phyloP scores from a whole-genome alignment of 30 jellyfish, hydroid and myxozoan species.

The Cassiopea xamachana region DNA sequence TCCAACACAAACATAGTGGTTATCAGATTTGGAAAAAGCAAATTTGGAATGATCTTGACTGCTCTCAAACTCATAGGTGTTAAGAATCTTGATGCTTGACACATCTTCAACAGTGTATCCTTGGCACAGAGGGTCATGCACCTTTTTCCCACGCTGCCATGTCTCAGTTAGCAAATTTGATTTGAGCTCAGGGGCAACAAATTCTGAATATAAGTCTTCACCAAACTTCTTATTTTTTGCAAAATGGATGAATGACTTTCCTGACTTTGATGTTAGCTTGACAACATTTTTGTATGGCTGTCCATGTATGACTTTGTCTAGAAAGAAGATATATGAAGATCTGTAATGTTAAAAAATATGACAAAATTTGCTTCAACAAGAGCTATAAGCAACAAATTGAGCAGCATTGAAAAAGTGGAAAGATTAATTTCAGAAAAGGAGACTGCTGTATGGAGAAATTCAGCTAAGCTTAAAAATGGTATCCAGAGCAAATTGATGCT shows the following conservation, averaged over 20 bases:
- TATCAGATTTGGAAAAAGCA: constrained; percentile 67
- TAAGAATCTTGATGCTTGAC: constrained; percentile 32
- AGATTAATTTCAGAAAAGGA: no score
- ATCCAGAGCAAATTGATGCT: no score
- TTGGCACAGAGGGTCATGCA: constrained; percentile 79
- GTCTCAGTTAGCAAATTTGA: constrained; percentile 86
- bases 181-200: constrained; percentile 87
- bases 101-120: constrained; percentile 90
- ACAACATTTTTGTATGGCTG: constrained; percentile 64
- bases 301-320: constrained; percentile 60
- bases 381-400: no score
- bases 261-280: constrained; percentile 66
- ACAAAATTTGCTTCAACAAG: no score
- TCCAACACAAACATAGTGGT: constrained; percentile 89
- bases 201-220: constrained; percentile 68
- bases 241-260: constrained; percentile 66
- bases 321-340: background rate
- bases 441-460: no score
- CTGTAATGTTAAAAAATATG: no score
- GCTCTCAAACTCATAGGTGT: constrained; percentile 49
- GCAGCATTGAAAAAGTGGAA: no score
- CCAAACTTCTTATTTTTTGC: constrained; percentile 75
- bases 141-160: constrained; percentile 88
- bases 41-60: constrained; percentile 86
- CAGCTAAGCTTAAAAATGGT: no score